Percentiles rank a stretch among this genome's conserved stretches.
phyloP scores from a whole-genome alignment of 2,113 vertebrate species.

The Aleadryas rufinucha region DNA sequence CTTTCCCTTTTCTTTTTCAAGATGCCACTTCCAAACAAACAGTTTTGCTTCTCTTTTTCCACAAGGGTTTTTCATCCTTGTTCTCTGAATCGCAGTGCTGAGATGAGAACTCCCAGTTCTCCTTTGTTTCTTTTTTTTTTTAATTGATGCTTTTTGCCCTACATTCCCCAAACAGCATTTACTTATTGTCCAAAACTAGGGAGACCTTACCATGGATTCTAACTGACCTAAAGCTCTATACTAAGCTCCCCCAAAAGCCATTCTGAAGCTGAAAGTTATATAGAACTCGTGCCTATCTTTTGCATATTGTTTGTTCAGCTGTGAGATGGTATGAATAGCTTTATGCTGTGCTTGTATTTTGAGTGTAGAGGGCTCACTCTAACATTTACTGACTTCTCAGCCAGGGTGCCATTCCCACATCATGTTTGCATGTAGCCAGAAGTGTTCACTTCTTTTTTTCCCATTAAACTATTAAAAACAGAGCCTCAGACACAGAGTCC shows the following conservation, averaged over 20 bases:
- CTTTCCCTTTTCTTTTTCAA: background rate
- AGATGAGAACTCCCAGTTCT: background rate
- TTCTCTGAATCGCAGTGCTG: background rate
- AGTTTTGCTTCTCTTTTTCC: background rate
- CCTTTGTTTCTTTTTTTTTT: background rate
- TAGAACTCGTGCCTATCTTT: background rate
- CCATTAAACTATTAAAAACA: background rate
- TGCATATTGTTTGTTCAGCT: constrained; percentile 51
- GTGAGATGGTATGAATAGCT: background rate
- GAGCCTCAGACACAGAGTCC: background rate
- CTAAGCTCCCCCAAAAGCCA: background rate
- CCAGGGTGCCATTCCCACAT: background rate
- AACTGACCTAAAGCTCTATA: background rate
- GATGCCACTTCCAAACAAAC: background rate
- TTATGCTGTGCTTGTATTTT: background rate
- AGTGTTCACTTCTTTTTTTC: background rate
- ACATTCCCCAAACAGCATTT: background rate
- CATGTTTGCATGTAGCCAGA: background rate
- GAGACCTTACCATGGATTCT: background rate
- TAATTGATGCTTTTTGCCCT: background rate
- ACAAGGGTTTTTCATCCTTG: background rate
- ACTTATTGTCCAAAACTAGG: background rate
- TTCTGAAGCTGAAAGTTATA: background rate
- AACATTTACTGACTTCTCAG: background rate
- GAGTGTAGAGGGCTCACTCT: background rate